These are phyloP conservation scores for Pipra filicauda DNA, from an alignment of 2,113 vertebrate species.

Conservation along the genomic window DNA sequence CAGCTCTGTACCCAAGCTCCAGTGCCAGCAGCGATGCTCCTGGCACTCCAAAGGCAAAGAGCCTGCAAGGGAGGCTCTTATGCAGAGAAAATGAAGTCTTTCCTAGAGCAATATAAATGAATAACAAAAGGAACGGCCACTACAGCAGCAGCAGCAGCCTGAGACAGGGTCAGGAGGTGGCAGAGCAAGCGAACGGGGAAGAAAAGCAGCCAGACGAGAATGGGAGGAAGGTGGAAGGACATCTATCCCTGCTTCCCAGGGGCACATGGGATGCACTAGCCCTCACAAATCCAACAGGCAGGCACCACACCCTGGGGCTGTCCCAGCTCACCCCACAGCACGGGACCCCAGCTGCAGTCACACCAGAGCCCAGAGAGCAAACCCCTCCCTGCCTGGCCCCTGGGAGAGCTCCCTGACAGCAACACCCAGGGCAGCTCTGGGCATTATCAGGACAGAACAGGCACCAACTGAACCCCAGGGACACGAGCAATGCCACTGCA, in stretches of 20 bases:
- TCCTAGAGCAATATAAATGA: background rate
- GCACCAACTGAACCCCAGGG: background rate
- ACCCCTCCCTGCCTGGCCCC: background rate
- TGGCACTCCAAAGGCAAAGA: background rate
- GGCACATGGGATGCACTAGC: rapidly evolving
- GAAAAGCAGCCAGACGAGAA: rapidly evolving
- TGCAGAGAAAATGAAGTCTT: background rate
- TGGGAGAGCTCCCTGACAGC: background rate
- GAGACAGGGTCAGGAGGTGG: background rate
- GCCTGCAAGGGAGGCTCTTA: background rate
- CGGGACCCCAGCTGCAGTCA: no score
- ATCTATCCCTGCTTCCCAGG: rapidly evolving
- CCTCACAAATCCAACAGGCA: rapidly evolving
- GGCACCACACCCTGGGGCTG: background rate
- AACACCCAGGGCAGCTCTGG: background rate
- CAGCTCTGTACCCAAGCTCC: background rate
- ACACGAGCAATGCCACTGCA: background rate
- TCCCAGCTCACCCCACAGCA: background rate
- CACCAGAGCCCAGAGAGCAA: background rate
- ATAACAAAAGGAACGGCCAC: background rate
- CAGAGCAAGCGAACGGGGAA: background rate
- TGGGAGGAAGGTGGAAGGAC: rapidly evolving
- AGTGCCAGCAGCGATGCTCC: background rate
- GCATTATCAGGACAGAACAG: background rate
- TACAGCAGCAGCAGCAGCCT: background rate